These are phyloP conservation scores for Myxocyprinus asiaticus DNA, from an alignment of 2,113 vertebrate species.

Conservation along the genomic window DNA sequence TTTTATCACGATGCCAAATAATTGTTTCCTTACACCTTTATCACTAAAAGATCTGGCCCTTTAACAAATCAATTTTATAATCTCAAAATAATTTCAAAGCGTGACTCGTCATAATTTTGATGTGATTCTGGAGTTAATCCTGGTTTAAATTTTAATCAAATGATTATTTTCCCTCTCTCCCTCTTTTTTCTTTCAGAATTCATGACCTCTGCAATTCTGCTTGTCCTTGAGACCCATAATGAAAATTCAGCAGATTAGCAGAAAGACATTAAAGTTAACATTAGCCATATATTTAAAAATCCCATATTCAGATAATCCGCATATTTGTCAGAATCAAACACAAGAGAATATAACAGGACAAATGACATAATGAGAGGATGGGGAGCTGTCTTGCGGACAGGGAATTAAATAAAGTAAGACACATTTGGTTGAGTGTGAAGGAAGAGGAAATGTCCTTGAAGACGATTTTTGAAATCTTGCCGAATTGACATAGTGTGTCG, in stretches of 20 bases:
- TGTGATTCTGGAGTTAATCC: conserved; percentile 52
- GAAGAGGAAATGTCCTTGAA: conserved; percentile 50
- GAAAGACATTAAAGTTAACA: conserved; percentile 58
- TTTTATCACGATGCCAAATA: too few species aligned
- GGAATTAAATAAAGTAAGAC: conserved; percentile 48
- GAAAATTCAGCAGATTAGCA: conserved; percentile 63
- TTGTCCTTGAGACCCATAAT: conserved; percentile 61
- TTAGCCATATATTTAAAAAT: conserved; percentile 60
- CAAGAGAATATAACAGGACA: conserved; percentile 55
- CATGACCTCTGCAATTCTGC: conserved; percentile 56
- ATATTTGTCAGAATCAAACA: conserved; percentile 64
- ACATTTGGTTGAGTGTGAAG: conserved; percentile 50
- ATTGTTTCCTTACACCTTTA: too few species aligned
- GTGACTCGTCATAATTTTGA: conserved; percentile 18
- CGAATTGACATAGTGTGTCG: conserved; percentile 35
- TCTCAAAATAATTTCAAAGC: conserved; percentile 23
- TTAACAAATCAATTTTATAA: too few species aligned
- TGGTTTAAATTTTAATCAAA: conserved; percentile 48
- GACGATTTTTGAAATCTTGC: background rate
- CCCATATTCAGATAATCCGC: conserved; percentile 61
- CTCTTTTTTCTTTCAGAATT: conserved; percentile 40
- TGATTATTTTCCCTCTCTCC: background rate
- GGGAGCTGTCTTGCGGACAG: conserved; percentile 38
- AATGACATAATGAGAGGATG: conserved; percentile 60
- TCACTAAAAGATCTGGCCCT: conserved; percentile 25